Conservation (phyloP, 2,888 invertebrate genomes). For the Drosophila tripunctata region DNA sequence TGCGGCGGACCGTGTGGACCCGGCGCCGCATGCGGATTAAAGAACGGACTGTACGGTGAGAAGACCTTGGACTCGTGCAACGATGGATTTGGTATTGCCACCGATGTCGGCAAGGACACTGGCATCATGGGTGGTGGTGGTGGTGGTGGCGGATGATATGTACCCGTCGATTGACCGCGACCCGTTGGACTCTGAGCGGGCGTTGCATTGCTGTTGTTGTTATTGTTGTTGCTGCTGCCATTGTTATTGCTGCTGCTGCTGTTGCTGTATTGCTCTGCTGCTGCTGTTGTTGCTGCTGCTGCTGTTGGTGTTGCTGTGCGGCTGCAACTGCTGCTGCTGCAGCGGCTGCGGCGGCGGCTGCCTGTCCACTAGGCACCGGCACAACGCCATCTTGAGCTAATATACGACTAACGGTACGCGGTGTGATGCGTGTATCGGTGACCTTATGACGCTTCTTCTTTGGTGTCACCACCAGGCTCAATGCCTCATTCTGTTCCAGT, state of each 20-base stretch:
- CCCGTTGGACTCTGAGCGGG: conserved; percentile 88
- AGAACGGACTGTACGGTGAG: conserved; percentile 95
- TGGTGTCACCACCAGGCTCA: conserved; percentile 96
- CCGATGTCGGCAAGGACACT: conserved; percentile 95
- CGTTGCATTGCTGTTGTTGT: conserved; percentile 80
- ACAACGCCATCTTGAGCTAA: conserved; percentile 92
- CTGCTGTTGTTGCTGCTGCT: conserved; percentile 54
- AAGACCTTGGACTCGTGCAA: conserved; percentile 97
- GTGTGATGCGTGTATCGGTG: conserved; percentile 96
- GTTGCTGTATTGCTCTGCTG: conserved; percentile 46
- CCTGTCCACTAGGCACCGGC: conserved; percentile 84
- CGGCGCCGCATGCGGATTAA: conserved; percentile 86
- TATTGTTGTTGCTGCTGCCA: conserved; percentile 54
- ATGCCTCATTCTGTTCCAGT: conserved; percentile 96
- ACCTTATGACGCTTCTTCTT: conserved; percentile 99
- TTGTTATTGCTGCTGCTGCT: conserved; percentile 53
- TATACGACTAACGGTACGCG: conserved; percentile 94
- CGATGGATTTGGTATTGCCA: conserved; percentile 98
- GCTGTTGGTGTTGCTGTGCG: conserved; percentile 84
- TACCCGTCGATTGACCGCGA: conserved; percentile 85
- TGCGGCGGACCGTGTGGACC: conserved; percentile 84
- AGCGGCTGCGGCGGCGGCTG: conserved; percentile 47
- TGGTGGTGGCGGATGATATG: conserved; percentile 85
- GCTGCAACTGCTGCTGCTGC: conserved; percentile 51
- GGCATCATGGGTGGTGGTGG: conserved; percentile 92